A percentile compares a stretch with the other conserved stretches of the same genome.
These are phyloP conservation scores for Atherinomorus stipes DNA, from an alignment of 2,113 vertebrate genomes.

Conservation along the genomic window DNA sequence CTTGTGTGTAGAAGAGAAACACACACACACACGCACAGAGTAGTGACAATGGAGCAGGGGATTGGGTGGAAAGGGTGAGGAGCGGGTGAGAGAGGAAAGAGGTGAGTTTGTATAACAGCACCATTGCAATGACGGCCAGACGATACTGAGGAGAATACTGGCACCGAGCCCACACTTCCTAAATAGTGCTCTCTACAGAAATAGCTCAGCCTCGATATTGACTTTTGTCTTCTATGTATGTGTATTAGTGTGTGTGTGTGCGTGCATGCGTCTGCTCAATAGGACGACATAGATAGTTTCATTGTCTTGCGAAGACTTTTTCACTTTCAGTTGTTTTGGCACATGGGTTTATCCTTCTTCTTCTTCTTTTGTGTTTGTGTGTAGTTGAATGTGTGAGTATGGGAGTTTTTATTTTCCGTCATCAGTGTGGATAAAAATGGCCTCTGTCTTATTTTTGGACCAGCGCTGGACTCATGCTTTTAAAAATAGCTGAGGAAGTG, in stretches of 20 bases:
- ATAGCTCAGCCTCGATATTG: constrained; percentile 84
- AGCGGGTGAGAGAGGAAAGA: constrained; percentile 68
- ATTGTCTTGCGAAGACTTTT: constrained; percentile 56
- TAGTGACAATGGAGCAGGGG: constrained; percentile 74
- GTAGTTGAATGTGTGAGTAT: constrained; percentile 1
- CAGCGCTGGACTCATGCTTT: constrained; percentile 63
- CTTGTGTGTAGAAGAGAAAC: constrained; percentile 60
- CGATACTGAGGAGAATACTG: constrained; percentile 79
- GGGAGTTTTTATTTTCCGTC: constrained; percentile 42
- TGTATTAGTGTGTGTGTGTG: constrained; percentile 35
- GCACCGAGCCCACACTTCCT: constrained; percentile 79
- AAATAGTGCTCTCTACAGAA: constrained; percentile 84
- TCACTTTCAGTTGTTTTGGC: constrained; percentile 8
- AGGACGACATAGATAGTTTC: constrained; percentile 43
- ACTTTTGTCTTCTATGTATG: constrained; percentile 76
- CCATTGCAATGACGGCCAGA: constrained; percentile 74
- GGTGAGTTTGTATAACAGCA: constrained; percentile 78
- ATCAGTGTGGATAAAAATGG: constrained; percentile 80
- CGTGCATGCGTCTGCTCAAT: constrained; percentile 45
- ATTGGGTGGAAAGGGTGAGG: constrained; percentile 65
- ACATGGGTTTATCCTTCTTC: constrained; percentile 15
- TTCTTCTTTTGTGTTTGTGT: constrained; percentile 15
- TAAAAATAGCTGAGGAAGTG: constrained; percentile 85
- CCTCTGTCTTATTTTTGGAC: constrained; percentile 84
- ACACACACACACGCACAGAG: constrained; percentile 44